Evolutionary conservation across 2,113 vertebrate genomes (phyloP).

Genomic region (Gavia stellata): DNA sequence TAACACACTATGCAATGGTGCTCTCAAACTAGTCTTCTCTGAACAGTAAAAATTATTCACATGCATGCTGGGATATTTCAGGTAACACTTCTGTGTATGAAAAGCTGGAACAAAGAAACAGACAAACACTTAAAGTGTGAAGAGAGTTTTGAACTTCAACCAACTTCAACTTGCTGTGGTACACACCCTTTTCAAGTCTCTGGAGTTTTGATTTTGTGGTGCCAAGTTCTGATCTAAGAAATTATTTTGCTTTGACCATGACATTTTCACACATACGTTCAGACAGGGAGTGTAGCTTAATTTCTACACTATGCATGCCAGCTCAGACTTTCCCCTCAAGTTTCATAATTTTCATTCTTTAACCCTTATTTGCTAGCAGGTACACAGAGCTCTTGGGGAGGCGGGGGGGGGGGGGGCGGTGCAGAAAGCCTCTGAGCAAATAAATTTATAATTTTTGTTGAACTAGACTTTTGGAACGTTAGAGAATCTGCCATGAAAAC

Average conservation of each 20-base stretch:
- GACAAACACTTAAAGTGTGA: background rate
- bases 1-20: background rate
- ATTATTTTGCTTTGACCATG: background rate
- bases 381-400: background rate
- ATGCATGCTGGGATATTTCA: background rate
- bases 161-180: background rate
- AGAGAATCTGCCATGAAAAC: background rate
- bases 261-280: background rate
- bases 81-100: background rate
- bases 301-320: background rate
- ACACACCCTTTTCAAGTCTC: background rate
- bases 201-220: background rate
- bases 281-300: background rate
- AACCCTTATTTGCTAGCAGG: background rate
- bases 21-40: background rate
- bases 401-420: too few species aligned
- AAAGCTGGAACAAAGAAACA: background rate
- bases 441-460: background rate
- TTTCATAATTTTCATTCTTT: background rate
- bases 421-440: background rate
- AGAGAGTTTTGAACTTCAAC: background rate
- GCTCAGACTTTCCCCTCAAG: background rate
- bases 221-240: background rate
- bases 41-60: background rate
- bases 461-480: background rate